phyloP scores from a whole-genome alignment of 2,888 invertebrate species.

The Caenorhabditis auriculariae region DNA sequence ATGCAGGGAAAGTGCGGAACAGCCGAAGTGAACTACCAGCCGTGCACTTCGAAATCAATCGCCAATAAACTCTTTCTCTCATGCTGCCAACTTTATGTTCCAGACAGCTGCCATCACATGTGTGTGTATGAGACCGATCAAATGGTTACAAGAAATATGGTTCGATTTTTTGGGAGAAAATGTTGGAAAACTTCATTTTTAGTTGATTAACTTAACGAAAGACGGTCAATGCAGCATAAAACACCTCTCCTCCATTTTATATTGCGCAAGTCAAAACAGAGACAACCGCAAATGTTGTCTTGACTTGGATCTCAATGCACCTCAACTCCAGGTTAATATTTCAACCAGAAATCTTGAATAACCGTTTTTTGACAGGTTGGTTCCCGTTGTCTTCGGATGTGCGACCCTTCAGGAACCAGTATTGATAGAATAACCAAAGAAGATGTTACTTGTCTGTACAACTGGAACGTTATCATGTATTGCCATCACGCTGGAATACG shows the following conservation, averaged over 20 bases:
- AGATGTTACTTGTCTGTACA: slow-evolving; percentile 59
- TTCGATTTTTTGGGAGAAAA: slow-evolving; percentile 6
- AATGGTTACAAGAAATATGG: slow-evolving; percentile 50
- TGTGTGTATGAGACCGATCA: slow-evolving; percentile 60
- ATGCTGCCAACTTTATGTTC: slow-evolving; percentile 57
- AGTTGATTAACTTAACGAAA: slow-evolving; percentile 50
- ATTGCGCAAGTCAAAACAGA: slow-evolving; percentile 60
- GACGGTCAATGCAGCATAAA: slow-evolving; percentile 52
- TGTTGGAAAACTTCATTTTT: slow-evolving; percentile 10
- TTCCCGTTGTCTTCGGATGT: slow-evolving; percentile 56
- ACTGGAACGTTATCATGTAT: slow-evolving; percentile 62
- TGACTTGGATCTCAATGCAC: slow-evolving; percentile 56
- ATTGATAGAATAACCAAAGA: slow-evolving; percentile 57
- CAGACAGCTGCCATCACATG: slow-evolving; percentile 58
- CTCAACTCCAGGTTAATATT: slow-evolving; percentile 47
- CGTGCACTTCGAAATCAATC: slow-evolving; percentile 54
- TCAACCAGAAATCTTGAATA: not conserved
- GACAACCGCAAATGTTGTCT: slow-evolving; percentile 58
- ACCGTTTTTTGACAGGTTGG: slow-evolving; percentile 42
- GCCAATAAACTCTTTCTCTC: slow-evolving; percentile 57
- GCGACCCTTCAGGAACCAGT: slow-evolving; percentile 56
- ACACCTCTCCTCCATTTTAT: slow-evolving; percentile 57
- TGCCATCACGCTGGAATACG: slow-evolving; percentile 60
- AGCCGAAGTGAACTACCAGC: slow-evolving; percentile 54
- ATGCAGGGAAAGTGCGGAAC: slow-evolving; percentile 57